Conservation (phyloP, 2,888 invertebrate genomes). For the Lasioglossum lativentre region DNA sequence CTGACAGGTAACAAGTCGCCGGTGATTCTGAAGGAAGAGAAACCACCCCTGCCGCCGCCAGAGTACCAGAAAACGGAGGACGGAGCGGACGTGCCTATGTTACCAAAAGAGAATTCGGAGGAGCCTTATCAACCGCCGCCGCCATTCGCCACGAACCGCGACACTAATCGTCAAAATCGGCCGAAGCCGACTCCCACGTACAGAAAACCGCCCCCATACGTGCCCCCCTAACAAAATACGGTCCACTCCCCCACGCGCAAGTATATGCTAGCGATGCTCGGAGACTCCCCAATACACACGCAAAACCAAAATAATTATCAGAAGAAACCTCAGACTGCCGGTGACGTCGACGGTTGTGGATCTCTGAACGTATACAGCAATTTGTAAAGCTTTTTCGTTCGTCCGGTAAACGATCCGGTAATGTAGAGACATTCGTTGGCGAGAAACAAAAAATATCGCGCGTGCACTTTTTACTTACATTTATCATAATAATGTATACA, state of each 20-base stretch:
- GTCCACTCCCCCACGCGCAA: constrained; percentile 82
- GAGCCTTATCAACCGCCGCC: constrained; percentile 97
- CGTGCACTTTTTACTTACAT: constrained; percentile 67
- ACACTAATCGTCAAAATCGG: constrained; percentile 90
- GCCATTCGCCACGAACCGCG: constrained; percentile 91
- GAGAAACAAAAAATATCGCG: constrained; percentile 40
- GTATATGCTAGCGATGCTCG: constrained; percentile 83
- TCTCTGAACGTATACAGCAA: constrained; percentile 67
- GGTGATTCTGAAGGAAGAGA: constrained; percentile 97
- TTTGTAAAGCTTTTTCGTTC: constrained; percentile 67
- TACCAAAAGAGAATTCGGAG: constrained; percentile 84
- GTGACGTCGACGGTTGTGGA: constrained; percentile 59
- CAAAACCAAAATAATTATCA: constrained; percentile 77
- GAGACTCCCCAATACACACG: constrained; percentile 80
- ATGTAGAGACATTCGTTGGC: constrained; percentile 31
- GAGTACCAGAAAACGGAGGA: constrained; percentile 88
- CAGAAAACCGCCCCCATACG: constrained; percentile 98
- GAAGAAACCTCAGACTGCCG: constrained; percentile 64
- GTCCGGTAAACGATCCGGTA: constrained; percentile 35
- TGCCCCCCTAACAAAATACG: constrained; percentile 93
- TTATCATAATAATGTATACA: constrained; percentile 17
- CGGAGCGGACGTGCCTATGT: constrained; percentile 84
- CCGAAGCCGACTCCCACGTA: constrained; percentile 96
- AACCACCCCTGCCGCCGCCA: constrained; percentile 95
- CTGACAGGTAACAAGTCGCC: constrained; percentile 92